Evolutionary conservation across 1,140 invertebrate species (phyloP).

Genomic region (Drosophila repleta): DNA sequence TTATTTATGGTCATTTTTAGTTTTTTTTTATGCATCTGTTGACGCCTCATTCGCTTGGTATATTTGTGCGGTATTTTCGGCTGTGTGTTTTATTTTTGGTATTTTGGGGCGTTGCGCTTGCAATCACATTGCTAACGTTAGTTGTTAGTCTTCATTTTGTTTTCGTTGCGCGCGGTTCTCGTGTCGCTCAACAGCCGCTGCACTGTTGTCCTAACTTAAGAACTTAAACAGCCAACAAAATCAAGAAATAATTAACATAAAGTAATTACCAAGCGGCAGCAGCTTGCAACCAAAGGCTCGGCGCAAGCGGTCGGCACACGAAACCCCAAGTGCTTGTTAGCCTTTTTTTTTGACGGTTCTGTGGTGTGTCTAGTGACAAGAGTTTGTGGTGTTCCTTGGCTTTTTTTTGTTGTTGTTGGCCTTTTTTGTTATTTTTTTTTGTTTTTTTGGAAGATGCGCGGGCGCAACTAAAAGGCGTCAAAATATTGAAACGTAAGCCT

Average conservation of each 20-base stretch:
- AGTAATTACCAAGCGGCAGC: constrained; percentile 26
- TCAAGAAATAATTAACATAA: constrained; percentile 38
- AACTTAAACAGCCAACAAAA: constrained; percentile 23
- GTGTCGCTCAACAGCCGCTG: constrained; percentile 29
- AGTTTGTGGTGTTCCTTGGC: constrained; percentile 46
- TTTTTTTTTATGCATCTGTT: background rate
- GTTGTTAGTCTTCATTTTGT: constrained; percentile 57
- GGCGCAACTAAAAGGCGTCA: constrained; percentile 56
- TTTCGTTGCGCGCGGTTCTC: constrained; percentile 49
- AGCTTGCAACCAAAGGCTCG: constrained; percentile 12
- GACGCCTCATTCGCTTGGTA: constrained; percentile 1
- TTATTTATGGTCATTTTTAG: too few relatives aligned
- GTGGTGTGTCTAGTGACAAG: constrained; percentile 34
- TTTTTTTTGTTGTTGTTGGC: constrained; percentile 29
- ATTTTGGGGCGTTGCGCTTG: constrained; percentile 47
- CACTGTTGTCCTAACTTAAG: constrained; percentile 21
- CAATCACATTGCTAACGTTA: constrained; percentile 43
- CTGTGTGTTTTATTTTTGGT: constrained; percentile 26
- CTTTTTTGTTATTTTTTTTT: constrained; percentile 16
- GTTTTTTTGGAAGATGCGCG: constrained; percentile 61
- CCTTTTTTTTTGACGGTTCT: constrained; percentile 46
- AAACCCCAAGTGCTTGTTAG: constrained; percentile 8
- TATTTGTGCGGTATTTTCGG: constrained; percentile 4
- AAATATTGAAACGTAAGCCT: constrained; percentile 56
- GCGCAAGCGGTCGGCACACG: constrained; percentile 3